Percentiles rank a stretch among this genome's conserved stretches.
Conservation (phyloP, 2,888 invertebrate genomes). For the Beris morrisii region DNA sequence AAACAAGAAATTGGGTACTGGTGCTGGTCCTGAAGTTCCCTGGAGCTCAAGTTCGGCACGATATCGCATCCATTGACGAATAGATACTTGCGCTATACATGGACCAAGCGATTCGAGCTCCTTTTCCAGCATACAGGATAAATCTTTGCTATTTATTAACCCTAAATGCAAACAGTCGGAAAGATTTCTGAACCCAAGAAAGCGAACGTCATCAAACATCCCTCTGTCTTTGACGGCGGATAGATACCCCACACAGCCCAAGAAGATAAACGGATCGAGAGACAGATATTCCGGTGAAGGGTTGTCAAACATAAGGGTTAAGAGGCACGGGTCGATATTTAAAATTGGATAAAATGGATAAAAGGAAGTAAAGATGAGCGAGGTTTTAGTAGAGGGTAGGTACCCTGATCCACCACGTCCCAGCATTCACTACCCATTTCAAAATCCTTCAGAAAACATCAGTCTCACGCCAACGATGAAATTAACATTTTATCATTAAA, state of each 20-base stretch:
- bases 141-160: constrained; percentile 40
- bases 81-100: no score
- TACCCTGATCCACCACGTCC: background rate
- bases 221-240: constrained; percentile 34
- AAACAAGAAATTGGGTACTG: constrained; percentile 30
- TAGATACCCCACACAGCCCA: constrained; percentile 20
- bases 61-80: no score
- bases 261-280: constrained; percentile 37
- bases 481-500: constrained; percentile 41
- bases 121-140: constrained; percentile 15
- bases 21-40: constrained; percentile 18
- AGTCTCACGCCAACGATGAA: constrained; percentile 40
- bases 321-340: constrained; percentile 35
- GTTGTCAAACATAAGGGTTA: constrained; percentile 40
- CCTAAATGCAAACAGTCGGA: constrained; percentile 40
- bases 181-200: constrained; percentile 38
- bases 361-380: constrained; percentile 38
- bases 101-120: background rate
- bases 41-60: constrained; percentile 8
- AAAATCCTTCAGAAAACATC: constrained; percentile 38
- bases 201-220: constrained; percentile 40
- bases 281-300: constrained; percentile 37
- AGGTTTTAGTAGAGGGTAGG: constrained; percentile 12
- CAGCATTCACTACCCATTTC: constrained; percentile 33
- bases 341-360: constrained; percentile 40